Evolutionary conservation across 2,888 invertebrate genomes (phyloP), one percentile per base, ranked within the genome.

Genomic region (Amaurobius ferox): DNA sequence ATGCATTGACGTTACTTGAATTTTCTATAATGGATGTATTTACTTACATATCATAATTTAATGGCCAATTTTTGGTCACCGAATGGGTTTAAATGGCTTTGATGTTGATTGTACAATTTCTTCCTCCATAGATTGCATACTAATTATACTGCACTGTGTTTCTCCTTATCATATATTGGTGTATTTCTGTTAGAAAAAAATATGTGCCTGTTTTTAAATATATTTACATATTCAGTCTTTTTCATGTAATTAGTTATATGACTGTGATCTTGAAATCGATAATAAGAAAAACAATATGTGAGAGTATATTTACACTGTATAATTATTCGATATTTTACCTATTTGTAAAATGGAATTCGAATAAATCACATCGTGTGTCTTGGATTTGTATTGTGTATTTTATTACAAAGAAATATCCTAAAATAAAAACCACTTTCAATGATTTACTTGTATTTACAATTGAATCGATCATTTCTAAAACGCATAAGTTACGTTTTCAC

Each of bases 241-340:
- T 76, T 74, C 39, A 62, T 79, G 85, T 73, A 73, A 73, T 86
- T 86, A 78, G 73, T 73, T 86, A 68, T 68, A 32, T 28, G 62
- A 86, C 85, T 86, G 79, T 86, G 85, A 86, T 86, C 85, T 62
- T 78, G 29, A 73, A 80, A 67, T 67, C 77, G 39, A 66, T 83
- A 77, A 78, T n/a, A 76, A 78, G 48, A 73, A 79, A 68, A 78
- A 85, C 62, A 55, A 79, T 40, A 79, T 79, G 79, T 86, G 73
- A 86, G 85, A 86, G 32, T 86, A 86, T 86, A 86, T 86, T 86
- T 86, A 86, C 85, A 86, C 67, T 86, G 85, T 86, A 86, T 81
- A 66, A 83, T 78, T 73, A 77, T 86, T 86, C 79, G 44, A 86
- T 86, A 86, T 86, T 85, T 85, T 85, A 78, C 77, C 71, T 72